Base-by-base conservation (phyloP, 2,113 vertebrate species). In the Okapia johnstoni region DNA sequence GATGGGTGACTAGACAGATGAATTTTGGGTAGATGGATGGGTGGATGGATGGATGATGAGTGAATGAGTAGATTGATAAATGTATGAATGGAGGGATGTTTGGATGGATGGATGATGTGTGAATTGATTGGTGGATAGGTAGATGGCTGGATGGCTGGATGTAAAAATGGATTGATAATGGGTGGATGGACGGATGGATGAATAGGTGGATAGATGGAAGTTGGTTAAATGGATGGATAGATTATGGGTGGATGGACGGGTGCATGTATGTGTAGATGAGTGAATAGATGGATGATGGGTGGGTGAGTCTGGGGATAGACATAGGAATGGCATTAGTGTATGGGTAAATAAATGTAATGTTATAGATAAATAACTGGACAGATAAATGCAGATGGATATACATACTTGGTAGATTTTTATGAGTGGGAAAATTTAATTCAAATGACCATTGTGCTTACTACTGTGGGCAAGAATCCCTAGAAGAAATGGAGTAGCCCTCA, bases 191-290 rank as follows among this genome's bases (percentile, higher is more conserved):
- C 36, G n/a, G 63, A 12, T 70, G n/a, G 1, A 70, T 23, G 19
- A 5, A 70, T 12, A 70, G 66, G n/a, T 70, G n/a, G n/a, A 43
- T 3, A 25, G 70, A 43, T 40, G 70, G 36, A 25, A 43, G 36
- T 7, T 14, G 70, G 14, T 40, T 43, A 25, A 73, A 13, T 48
- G 36, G 33, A 4, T 63, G 36, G 3, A 60, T 73, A 4, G 23
- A 17, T 26, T 9, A 5, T 17, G 7, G 21, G 6, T 8, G 6
- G 26, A 17, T 58, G 16, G 1, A 1, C 4, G 9, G 2, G 23
- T 48, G 52, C 15, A 8, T 40, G n/a, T 26, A 6, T 14, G 23
- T 54, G 7, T 17, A 3, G 73, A 43, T 13, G 28, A 46, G 26
- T 23, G 7, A 1, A 10, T 55, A 12, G 61, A 26, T 5, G 40